phyloP scores from a whole-genome alignment of 2,113 vertebrate genomes.

The Platycercus adscitus region DNA sequence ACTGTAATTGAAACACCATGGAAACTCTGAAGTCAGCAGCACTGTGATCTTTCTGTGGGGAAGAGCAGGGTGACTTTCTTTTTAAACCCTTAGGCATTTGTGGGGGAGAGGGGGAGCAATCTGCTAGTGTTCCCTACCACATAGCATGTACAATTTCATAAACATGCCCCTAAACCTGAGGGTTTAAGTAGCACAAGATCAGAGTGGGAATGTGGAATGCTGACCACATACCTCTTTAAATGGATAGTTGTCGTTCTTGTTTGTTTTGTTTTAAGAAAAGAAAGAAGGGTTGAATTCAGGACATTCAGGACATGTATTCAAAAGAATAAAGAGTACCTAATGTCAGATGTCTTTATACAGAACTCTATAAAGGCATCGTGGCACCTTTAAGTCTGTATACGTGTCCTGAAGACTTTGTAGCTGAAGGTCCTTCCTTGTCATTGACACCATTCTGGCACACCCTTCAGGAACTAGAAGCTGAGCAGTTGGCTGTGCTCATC shows the following conservation, averaged over 20 bases:
- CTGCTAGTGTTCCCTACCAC: neutral
- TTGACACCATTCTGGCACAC: neutral
- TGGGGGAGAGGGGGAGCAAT: neutral
- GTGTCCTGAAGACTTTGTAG: neutral
- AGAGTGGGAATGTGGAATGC: neutral
- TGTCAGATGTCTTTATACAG: neutral
- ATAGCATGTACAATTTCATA: neutral
- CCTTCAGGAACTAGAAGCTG: neutral
- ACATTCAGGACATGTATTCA: neutral
- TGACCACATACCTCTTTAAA: neutral
- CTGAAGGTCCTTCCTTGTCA: neutral
- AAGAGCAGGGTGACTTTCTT: neutral
- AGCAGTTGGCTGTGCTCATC: neutral
- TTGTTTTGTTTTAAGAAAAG: constrained; percentile 1
- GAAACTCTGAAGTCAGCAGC: neutral
- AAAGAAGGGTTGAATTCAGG: neutral
- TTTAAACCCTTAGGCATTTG: neutral
- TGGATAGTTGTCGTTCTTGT: neutral
- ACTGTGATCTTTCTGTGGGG: neutral
- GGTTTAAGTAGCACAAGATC: neutral
- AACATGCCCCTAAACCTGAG: neutral
- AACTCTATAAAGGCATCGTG: neutral
- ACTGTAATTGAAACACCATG: neutral
- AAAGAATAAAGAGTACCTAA: neutral
- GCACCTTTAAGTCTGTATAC: neutral